Conservation (phyloP, 2,113 vertebrate genomes). For the Lophius piscatorius region DNA sequence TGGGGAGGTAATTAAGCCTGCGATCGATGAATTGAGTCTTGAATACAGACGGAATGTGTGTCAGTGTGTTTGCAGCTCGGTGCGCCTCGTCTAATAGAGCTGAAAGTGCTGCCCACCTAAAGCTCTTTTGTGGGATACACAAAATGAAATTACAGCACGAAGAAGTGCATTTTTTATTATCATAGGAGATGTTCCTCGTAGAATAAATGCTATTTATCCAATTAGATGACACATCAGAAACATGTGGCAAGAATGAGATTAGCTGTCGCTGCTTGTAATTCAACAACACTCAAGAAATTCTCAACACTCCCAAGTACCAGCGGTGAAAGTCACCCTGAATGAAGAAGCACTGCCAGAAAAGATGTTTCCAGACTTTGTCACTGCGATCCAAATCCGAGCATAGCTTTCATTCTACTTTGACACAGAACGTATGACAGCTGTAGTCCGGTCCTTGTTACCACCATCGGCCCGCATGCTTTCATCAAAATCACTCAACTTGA, state of each 20-base stretch:
- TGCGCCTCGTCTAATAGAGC: slow-evolving; percentile 36
- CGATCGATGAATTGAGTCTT: slow-evolving; percentile 55
- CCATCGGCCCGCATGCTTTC: slow-evolving; percentile 13
- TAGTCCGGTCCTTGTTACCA: slow-evolving; percentile 5
- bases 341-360: not conserved
- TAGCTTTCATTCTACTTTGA: not conserved
- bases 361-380: slow-evolving; percentile 1
- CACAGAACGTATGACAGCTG: not conserved
- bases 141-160: slow-evolving; percentile 37
- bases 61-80: not conserved
- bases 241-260: slow-evolving; percentile 5
- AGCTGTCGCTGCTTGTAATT: slow-evolving; percentile 16
- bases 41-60: slow-evolving; percentile 45
- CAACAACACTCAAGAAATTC: slow-evolving; percentile 3
- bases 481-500: too few species aligned
- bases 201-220: too few species aligned
- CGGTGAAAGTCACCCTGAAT: slow-evolving; percentile 21
- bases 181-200: slow-evolving; percentile 7
- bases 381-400: not conserved
- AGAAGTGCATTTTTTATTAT: slow-evolving; percentile 29
- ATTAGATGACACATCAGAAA: slow-evolving; percentile 12
- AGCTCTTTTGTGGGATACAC: slow-evolving; percentile 34
- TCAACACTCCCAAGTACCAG: not conserved
- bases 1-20: slow-evolving; percentile 67
- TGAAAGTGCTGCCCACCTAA: slow-evolving; percentile 34